Base-by-base conservation (phyloP, 2,797 vertebrate species). In the Crenichthys baileyi region DNA sequence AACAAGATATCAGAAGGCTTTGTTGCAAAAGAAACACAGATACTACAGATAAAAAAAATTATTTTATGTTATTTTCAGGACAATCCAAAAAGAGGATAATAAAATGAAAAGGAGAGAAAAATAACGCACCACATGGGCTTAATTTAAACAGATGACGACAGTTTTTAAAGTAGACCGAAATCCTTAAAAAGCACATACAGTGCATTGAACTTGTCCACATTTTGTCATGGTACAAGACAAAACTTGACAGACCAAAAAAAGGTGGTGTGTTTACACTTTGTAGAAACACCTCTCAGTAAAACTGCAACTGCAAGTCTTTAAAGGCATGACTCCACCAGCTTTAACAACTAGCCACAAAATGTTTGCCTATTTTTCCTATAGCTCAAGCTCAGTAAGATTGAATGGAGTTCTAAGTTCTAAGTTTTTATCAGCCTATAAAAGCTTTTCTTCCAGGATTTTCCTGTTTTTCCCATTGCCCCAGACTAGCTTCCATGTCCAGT, bases 1-100 rank as follows among this genome's bases (percentile, higher is more conserved):
- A 83, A 85, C 73, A 86, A 75, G 80, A 87, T 68, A 79, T 78
- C 80, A 82, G 70, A 76, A 26, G 67, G 63, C 67, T 79, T 53
- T 8, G 0, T 4, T 39, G 67, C 63, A 70, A 56, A 81, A 51
- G 3, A 36, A 68, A 78, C 56, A 58, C 39, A 67, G 9, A 44
- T 6, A 13, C 7, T 56, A n/a, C 22, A 56, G 50, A 22, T 4
- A 63, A 15, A 73, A n/a, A 63, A 60, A 75, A 60, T 18, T 15
- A 61, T 29, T 70, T 58, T 39, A 50, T 51, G 53, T 29, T 56
- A 70, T 22, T 70, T 26, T 26, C 9, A 53, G 24, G 67, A 65
- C 2, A 7, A 48, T 80, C 9, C 50, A 20, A 31, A 79, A 72
- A 55, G 1, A 26, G 26, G 13, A 61, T 22, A 31, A 16, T 3